phyloP scores from a whole-genome alignment of 1,140 invertebrate species.

The Drosophila lacteicornis region DNA sequence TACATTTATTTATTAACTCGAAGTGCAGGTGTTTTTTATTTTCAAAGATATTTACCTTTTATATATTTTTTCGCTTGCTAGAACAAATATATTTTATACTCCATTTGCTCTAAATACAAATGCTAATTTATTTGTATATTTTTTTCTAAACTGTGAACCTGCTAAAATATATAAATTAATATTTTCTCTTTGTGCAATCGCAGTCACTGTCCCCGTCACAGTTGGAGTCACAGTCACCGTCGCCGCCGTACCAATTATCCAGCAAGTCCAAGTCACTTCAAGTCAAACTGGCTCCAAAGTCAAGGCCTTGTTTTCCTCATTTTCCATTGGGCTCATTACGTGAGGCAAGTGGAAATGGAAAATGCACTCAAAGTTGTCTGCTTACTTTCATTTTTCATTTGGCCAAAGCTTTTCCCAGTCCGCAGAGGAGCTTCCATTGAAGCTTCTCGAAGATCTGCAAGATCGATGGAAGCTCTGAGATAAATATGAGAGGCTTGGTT shows the following conservation, averaged over 20 bases:
- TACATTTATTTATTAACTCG: no score
- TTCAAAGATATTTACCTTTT: no score
- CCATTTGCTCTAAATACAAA: background rate
- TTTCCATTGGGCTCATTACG: conserved; percentile 56
- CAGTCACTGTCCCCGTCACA: conserved; percentile 43
- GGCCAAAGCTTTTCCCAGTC: background rate
- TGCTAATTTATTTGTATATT: background rate
- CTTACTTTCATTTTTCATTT: conserved; percentile 67
- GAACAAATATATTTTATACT: no score
- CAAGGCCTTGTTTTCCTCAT: conserved; percentile 67
- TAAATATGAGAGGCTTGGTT: background rate
- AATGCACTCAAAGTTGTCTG: conserved; percentile 38
- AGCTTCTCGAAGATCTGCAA: background rate
- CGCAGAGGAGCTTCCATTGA: background rate
- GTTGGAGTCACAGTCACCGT: conserved; percentile 22
- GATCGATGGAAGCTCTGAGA: background rate
- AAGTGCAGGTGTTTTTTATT: no score
- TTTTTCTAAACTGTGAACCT: no score
- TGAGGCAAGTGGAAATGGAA: conserved; percentile 33
- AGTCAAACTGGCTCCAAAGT: conserved; percentile 58
- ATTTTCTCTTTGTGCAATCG: conserved; percentile 2
- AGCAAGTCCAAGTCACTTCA: conserved; percentile 8
- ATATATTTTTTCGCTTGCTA: no score
- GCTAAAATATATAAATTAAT: no score
- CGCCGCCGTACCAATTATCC: conserved; percentile 14